Percentiles rank a stretch among this genome's conserved stretches.
Conservation (phyloP, 2,797 vertebrate genomes). For the Galaxias olidus region DNA sequence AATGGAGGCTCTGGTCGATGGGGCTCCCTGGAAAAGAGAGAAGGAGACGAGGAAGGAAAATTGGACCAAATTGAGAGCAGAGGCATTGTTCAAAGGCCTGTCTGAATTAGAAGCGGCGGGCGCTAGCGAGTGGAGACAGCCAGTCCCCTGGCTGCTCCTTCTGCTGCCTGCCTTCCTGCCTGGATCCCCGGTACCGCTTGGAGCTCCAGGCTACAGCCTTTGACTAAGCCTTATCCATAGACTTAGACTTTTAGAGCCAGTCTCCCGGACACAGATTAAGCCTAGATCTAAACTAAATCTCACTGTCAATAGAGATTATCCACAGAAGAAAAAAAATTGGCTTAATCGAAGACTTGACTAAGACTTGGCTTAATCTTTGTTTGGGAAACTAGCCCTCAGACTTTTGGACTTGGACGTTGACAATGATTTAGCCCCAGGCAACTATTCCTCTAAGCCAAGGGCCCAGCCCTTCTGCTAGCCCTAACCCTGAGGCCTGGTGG, state of each 20-base stretch:
- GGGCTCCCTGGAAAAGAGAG: slow-evolving; percentile 60
- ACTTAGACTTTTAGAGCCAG: no score
- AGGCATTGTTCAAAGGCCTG: slow-evolving; percentile 64
- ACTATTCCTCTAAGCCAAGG: no score
- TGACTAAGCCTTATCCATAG: slow-evolving; percentile 20
- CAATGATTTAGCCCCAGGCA: no score
- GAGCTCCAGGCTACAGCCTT: no score
- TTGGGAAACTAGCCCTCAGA: no score
- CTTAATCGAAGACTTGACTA: no score
- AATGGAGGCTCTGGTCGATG: slow-evolving; percentile 42
- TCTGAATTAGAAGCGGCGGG: slow-evolving; percentile 66
- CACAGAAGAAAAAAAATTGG: no score
- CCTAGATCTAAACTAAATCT: no score
- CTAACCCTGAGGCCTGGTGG: slow-evolving; percentile 14
- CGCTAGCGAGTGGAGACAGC: slow-evolving; percentile 35
- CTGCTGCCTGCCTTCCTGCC: background rate
- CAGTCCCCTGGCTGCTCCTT: slow-evolving; percentile 3
- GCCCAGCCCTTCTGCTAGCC: background rate
- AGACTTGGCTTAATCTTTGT: no score
- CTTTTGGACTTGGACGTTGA: no score
- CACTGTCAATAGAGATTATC: no score
- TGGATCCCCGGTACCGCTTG: background rate
- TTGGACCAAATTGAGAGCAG: slow-evolving; percentile 67
- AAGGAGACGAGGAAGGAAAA: slow-evolving; percentile 55
- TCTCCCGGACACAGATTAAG: no score